Conservation (phyloP, 2,888 invertebrate species). For the Vanessa cardui region DNA sequence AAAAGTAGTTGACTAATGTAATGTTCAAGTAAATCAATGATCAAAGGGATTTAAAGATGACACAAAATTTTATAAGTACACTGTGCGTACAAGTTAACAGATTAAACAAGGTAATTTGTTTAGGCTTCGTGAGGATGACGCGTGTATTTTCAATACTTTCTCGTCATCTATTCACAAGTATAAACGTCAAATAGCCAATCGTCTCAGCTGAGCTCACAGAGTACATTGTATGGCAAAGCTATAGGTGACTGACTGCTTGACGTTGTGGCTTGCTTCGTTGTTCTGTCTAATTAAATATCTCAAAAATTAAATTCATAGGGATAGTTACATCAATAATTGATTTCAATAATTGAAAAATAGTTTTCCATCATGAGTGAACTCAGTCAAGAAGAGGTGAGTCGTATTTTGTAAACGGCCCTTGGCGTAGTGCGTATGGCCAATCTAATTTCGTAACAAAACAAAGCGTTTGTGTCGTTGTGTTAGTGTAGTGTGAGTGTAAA, state of each 20-base stretch:
- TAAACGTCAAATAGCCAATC: constrained; percentile 71
- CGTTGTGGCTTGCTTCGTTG: constrained; percentile 71
- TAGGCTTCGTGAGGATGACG: constrained; percentile 68
- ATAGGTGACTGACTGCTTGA: constrained; percentile 79
- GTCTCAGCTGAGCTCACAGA: constrained; percentile 65
- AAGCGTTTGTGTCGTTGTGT: constrained; percentile 74
- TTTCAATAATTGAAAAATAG: constrained; percentile 48
- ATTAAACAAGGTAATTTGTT: constrained; percentile 33
- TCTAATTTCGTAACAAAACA: constrained; percentile 83
- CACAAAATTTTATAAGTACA: not conserved
- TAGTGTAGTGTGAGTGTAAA: constrained; percentile 53
- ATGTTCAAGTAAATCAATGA: too few species aligned
- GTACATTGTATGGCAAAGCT: constrained; percentile 59
- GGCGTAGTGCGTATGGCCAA: constrained; percentile 74
- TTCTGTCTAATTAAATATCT: constrained; percentile 63
- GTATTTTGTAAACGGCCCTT: constrained; percentile 69
- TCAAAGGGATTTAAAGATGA: not conserved
- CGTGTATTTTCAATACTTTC: constrained; percentile 81
- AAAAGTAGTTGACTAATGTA: too few species aligned
- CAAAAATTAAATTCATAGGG: constrained; percentile 57
- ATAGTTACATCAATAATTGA: constrained; percentile 46
- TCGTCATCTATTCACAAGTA: constrained; percentile 65
- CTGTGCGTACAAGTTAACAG: constrained; percentile 16
- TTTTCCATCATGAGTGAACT: constrained; percentile 88
- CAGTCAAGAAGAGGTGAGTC: constrained; percentile 93